A percentile compares a stretch with the other conserved stretches of the same genome.
These are phyloP conservation scores for Holacanthella duospinosa DNA, from an alignment of 2,888 invertebrate genomes.

Conservation along the genomic window DNA sequence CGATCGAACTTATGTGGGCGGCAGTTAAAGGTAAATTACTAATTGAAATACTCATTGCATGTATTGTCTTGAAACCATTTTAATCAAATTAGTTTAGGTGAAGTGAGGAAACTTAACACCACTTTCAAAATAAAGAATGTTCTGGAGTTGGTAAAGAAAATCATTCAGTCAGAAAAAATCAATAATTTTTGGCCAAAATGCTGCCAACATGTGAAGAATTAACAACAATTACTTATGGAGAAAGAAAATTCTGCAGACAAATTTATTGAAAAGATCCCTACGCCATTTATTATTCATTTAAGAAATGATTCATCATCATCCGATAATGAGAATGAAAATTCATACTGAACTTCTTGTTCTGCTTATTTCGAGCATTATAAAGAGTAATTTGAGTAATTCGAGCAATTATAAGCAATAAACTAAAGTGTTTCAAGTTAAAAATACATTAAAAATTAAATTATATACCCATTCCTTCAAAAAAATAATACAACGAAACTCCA, in stretches of 20 bases:
- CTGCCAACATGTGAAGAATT: not conserved
- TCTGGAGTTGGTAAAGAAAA: not conserved
- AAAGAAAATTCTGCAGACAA: not conserved
- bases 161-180: not conserved
- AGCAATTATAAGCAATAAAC: too few relatives aligned
- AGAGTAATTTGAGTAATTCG: too few relatives aligned
- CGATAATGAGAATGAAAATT: too few relatives aligned
- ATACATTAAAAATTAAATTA: too few relatives aligned
- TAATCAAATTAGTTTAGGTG: not conserved
- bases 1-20: slow-evolving; percentile 4
- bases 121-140: not conserved
- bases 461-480: too few relatives aligned
- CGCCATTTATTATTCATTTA: not conserved
- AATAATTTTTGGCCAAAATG: not conserved
- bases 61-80: not conserved
- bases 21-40: slow-evolving; percentile 2
- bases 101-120: not conserved
- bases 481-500: too few relatives aligned
- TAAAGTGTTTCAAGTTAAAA: too few relatives aligned
- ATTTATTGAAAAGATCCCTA: not conserved
- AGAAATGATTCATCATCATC: too few relatives aligned
- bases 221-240: not conserved
- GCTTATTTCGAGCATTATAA: too few relatives aligned
- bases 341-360: too few relatives aligned
- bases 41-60: too few relatives aligned